Evolutionary conservation across 2,888 invertebrate genomes (phyloP), one percentile per base, ranked within the genome.

Genomic region (Leptopilina syphax): DNA sequence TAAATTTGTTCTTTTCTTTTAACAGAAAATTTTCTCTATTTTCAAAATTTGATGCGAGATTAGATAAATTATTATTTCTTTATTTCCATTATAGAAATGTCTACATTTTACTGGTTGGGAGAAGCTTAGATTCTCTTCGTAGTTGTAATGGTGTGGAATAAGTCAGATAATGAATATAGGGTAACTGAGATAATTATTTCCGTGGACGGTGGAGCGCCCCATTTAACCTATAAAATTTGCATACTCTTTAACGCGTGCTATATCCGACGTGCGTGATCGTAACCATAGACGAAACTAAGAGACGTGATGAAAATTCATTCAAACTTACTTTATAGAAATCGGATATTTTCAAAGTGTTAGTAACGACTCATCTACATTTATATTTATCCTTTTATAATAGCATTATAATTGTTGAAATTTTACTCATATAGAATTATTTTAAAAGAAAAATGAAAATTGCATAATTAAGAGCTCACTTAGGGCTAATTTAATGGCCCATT

Each of bases 191-290:
- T 88, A 88, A 88, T 88, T 88, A 88, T 88, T 88, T 88, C 88
- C 87, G 85, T 83, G 86, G 85, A 83, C 83, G 84, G 85, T 86
- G 84, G 83, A 81, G 81, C 85, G 86, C 81, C 78, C 88, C 87
- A 87, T 88, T 88, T 88, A 88, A 85, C 87, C 88, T 87, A 88
- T 88, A 88, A 88, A 88, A 88, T 88, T 88, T 88, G 85, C 88
- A 88, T 88, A 86, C 80, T 84, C 83, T 77, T 67, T 57, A 70
- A 57, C 70, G 57, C 54, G n/a, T 34, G 34, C 9, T 57, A 13
- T 34, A 78, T 79, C 79, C 79, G 65, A 73, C 77, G 73, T 73
- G 77, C 77, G 57, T 73, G 27, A 54, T 73, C 8, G 54, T 13
- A 73, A 27, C 70, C 34, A 73, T 73, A 54, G 70, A 13, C 13